phyloP scores from a whole-genome alignment of 2,113 vertebrate species.

The Notiomystis cincta region DNA sequence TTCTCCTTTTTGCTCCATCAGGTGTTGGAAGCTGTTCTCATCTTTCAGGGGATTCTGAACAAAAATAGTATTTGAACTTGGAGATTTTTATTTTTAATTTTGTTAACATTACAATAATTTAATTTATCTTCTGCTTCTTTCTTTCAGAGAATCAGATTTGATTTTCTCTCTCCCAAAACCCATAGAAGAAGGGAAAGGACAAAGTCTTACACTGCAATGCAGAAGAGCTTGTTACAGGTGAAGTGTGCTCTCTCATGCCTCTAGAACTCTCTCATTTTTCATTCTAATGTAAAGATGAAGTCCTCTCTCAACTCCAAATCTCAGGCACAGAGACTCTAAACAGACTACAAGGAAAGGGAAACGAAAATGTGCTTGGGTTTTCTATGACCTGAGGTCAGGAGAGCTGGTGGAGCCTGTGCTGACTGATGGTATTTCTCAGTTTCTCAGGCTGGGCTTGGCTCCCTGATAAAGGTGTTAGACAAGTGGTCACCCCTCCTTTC shows the following conservation, averaged over 20 bases:
- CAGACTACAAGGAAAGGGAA: background rate
- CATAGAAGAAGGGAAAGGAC: background rate
- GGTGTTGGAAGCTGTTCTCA: background rate
- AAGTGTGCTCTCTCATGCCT: background rate
- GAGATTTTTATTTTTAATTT: background rate
- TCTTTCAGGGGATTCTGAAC: background rate
- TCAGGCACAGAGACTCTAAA: background rate
- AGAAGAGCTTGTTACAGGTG: background rate
- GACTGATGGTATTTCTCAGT: background rate
- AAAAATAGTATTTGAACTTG: background rate
- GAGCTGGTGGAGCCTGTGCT: background rate
- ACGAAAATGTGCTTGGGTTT: background rate
- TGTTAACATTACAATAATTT: background rate
- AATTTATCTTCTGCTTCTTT: background rate
- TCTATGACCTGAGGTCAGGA: background rate
- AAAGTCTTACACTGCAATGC: background rate
- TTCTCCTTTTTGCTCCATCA: background rate
- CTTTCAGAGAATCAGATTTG: background rate
- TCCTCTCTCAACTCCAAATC: background rate
- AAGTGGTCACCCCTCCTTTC: background rate
- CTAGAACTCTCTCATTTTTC: background rate
- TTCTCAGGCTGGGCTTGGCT: background rate
- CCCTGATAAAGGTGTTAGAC: background rate
- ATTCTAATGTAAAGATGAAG: background rate
- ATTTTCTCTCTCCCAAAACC: background rate